phyloP scores from a whole-genome alignment of 2,888 invertebrate species.

The Drepanosiphum platanoidis region DNA sequence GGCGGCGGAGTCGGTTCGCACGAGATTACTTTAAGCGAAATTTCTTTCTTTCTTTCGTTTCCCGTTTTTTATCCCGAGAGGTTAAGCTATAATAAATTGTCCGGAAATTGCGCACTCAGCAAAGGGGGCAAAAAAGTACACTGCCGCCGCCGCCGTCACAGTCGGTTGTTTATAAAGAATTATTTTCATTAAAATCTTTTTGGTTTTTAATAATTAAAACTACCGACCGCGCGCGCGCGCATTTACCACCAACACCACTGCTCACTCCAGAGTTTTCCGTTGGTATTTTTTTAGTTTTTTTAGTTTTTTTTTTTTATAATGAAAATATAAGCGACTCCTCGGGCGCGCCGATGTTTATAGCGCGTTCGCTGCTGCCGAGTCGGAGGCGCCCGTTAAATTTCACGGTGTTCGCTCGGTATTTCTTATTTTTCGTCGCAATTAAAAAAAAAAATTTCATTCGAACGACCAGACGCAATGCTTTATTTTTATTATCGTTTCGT shows the following conservation, averaged over 20 bases:
- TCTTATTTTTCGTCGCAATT: slow-evolving; percentile 37
- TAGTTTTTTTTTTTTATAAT: slow-evolving; percentile 21
- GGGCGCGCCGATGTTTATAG: not conserved
- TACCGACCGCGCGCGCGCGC: slow-evolving; percentile 32
- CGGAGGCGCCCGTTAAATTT: slow-evolving; percentile 32
- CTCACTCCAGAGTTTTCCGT: slow-evolving; percentile 19
- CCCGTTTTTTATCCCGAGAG: slow-evolving; percentile 31
- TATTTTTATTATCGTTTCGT: slow-evolving; percentile 18
- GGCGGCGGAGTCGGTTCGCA: slow-evolving; percentile 12
- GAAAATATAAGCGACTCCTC: slow-evolving; percentile 38
- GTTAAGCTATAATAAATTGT: slow-evolving; percentile 58
- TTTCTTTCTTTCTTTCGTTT: slow-evolving; percentile 48
- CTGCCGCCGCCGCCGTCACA: slow-evolving; percentile 16
- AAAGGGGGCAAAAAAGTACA: slow-evolving; percentile 11
- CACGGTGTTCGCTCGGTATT: slow-evolving; percentile 33
- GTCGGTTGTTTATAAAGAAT: slow-evolving; percentile 58
- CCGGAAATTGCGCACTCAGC: slow-evolving; percentile 51
- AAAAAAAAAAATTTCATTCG: slow-evolving; percentile 50
- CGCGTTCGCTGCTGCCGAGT: not conserved
- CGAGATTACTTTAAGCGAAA: slow-evolving; percentile 51
- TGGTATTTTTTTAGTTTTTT: slow-evolving; percentile 23
- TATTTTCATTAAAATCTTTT: slow-evolving; percentile 61
- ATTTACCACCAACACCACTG: slow-evolving; percentile 30
- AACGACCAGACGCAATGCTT: not conserved
- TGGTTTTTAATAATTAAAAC: slow-evolving; percentile 60